These are phyloP conservation scores for Alligator sinensis DNA, from an alignment of 2,113 vertebrate species.

Conservation along the genomic window DNA sequence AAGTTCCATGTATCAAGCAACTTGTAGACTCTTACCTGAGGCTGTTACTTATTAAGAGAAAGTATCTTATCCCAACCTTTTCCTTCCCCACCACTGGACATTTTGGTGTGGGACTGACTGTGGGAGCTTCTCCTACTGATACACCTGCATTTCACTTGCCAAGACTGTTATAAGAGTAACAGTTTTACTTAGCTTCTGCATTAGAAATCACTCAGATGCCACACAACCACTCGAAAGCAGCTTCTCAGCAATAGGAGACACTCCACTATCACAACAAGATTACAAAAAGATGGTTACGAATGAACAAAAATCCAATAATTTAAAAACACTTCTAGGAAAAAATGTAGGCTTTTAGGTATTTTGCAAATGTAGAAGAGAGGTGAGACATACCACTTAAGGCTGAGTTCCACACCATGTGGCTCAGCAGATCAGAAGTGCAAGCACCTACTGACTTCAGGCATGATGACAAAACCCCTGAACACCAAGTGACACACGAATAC, in stretches of 20 bases:
- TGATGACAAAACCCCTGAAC: not conserved
- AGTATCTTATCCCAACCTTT: not conserved
- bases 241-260: constrained; percentile 25
- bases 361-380: not conserved
- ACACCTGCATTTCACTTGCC: not conserved
- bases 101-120: not conserved
- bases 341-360: not conserved
- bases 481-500: not conserved
- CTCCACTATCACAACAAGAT: constrained; percentile 3
- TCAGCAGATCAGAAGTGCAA: not conserved
- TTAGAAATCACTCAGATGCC: not conserved
- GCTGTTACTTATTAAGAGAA: not conserved
- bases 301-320: constrained; percentile 48
- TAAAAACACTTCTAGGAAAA: not conserved
- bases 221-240: constrained; percentile 23
- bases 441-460: not conserved
- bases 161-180: not conserved
- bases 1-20: not conserved
- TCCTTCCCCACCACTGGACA: too few relatives aligned
- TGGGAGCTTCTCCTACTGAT: not conserved
- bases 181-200: too few relatives aligned
- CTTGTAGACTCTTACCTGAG: not conserved
- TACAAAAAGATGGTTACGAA: constrained; percentile 38
- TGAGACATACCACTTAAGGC: constrained; percentile 2
- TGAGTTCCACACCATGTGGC: not conserved